These are phyloP conservation scores for Chrysochloris asiatica DNA, from an alignment of 2,113 vertebrate species.

Conservation along the genomic window DNA sequence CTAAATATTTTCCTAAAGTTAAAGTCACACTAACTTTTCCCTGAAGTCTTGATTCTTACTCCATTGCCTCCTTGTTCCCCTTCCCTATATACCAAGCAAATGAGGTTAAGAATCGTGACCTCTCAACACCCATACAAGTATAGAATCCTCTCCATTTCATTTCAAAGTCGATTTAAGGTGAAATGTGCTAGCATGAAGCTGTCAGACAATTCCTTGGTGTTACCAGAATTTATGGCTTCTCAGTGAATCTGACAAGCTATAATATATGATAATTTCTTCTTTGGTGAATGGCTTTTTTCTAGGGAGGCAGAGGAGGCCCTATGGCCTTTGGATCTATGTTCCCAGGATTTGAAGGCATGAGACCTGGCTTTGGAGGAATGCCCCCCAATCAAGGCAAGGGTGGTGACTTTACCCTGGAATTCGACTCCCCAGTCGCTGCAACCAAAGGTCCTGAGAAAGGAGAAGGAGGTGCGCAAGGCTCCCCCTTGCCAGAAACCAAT, in stretches of 20 bases:
- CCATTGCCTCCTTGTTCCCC: too few species aligned
- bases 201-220: background rate
- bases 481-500: background rate
- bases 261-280: too few species aligned
- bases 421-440: conserved; percentile 63
- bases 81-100: background rate
- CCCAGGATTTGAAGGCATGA: conserved; percentile 63
- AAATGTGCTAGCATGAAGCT: background rate
- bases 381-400: conserved; percentile 48
- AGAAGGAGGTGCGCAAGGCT: conserved; percentile 46
- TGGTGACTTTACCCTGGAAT: conserved; percentile 76
- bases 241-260: background rate
- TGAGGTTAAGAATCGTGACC: background rate
- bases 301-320: conserved; percentile 67
- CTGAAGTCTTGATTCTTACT: background rate
- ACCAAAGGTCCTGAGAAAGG: conserved; percentile 61
- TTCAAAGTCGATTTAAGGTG: background rate
- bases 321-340: conserved; percentile 64
- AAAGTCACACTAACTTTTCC: background rate
- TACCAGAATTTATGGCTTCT: background rate
- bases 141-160: background rate
- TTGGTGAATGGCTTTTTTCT: background rate
- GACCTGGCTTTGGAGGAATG: conserved; percentile 48
- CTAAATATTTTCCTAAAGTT: background rate
- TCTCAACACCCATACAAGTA: background rate